Evolutionary conservation across 2,888 invertebrate species (phyloP).

Genomic region (Temnothorax rugatulus): DNA sequence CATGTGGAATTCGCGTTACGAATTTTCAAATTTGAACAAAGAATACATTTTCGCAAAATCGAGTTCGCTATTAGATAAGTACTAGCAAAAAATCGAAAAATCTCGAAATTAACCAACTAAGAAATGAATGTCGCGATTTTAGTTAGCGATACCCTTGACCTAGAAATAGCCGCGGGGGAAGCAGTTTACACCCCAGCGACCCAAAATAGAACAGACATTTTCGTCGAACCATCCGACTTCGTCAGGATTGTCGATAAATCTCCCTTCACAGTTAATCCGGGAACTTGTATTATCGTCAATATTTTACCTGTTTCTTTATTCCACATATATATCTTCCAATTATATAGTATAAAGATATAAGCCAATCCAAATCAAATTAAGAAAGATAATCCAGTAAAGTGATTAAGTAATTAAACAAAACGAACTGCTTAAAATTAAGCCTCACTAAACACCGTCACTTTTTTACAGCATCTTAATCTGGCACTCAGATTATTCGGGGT

Average conservation of each 20-base stretch:
- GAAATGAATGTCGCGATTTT: slow-evolving; percentile 11
- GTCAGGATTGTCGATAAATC: slow-evolving; percentile 16
- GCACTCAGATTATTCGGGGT: background rate
- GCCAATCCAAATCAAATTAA: background rate
- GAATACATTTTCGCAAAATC: background rate
- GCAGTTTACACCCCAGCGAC: slow-evolving; percentile 30
- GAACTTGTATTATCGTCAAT: background rate
- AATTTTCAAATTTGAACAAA: background rate
- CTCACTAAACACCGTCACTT: background rate
- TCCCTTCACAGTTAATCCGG: background rate
- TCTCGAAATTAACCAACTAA: background rate
- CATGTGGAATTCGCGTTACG: background rate
- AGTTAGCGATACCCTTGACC: slow-evolving; percentile 28
- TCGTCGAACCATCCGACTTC: slow-evolving; percentile 5
- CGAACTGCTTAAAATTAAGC: background rate
- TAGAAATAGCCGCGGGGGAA: slow-evolving; percentile 23
- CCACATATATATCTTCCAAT: background rate
- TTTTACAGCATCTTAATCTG: background rate
- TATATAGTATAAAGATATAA: background rate
- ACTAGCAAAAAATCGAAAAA: background rate
- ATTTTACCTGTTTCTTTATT: background rate
- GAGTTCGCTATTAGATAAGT: background rate
- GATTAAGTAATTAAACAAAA: background rate
- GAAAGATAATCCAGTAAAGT: background rate
- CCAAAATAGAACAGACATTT: slow-evolving; percentile 43